phyloP scores from a whole-genome alignment of 2,888 invertebrate genomes.

The Melieria crassipennis region DNA sequence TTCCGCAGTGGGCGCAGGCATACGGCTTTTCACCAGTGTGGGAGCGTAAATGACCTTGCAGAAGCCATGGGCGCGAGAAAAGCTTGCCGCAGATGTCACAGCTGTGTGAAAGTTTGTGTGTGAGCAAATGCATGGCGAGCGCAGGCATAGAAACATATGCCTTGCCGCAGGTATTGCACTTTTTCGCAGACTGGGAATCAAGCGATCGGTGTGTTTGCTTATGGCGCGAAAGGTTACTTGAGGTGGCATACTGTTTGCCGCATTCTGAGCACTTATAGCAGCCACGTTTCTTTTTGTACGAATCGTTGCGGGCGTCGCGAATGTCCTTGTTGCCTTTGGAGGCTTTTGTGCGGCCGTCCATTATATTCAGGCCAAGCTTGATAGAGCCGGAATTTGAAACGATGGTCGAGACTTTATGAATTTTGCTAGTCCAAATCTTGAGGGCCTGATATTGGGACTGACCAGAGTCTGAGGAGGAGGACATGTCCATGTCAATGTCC shows the following conservation, averaged over 20 bases:
- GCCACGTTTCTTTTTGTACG: constrained; percentile 61
- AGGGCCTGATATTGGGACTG: constrained; percentile 44
- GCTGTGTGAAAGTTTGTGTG: constrained; percentile 91
- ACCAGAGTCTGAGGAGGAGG: constrained; percentile 63
- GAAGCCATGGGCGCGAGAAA: constrained; percentile 94
- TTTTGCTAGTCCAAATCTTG: constrained; percentile 41
- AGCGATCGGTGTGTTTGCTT: constrained; percentile 93
- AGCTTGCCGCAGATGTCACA: constrained; percentile 94
- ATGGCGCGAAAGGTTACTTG: constrained; percentile 87
- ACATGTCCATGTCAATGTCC: constrained; percentile 73
- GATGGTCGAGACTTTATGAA: constrained; percentile 3
- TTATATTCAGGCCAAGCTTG: constrained; percentile 57
- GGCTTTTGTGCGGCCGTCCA: constrained; percentile 62
- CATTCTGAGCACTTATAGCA: constrained; percentile 85
- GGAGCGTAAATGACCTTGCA: constrained; percentile 86
- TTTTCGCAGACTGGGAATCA: constrained; percentile 94
- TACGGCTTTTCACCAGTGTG: constrained; percentile 96
- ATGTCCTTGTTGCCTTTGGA: constrained; percentile 50
- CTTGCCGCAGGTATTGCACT: constrained; percentile 94
- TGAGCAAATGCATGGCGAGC: constrained; percentile 90
- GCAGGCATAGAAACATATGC: constrained; percentile 99
- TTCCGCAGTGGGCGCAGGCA: constrained; percentile 92
- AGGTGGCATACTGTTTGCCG: constrained; percentile 91
- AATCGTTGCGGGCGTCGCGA: constrained; percentile 43
- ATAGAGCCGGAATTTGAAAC: constrained; percentile 35